Conservation (phyloP, 1,140 invertebrate genomes). For the Grapholita molesta region DNA sequence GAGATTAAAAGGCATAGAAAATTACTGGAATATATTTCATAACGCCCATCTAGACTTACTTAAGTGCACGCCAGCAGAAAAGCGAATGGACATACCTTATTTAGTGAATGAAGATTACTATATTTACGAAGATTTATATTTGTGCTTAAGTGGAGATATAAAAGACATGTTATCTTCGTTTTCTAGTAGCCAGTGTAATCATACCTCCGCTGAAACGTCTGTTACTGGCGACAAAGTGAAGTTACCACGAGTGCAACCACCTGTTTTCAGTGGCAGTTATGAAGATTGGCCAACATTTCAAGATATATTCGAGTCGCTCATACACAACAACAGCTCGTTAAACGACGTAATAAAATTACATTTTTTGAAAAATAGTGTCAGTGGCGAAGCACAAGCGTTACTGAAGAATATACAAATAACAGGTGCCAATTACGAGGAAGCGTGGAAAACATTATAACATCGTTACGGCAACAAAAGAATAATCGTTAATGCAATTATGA, state of each 20-base stretch:
- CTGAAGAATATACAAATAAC: background rate
- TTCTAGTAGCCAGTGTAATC: background rate
- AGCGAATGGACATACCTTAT: background rate
- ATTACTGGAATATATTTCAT: background rate
- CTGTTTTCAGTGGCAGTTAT: background rate
- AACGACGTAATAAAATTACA: background rate
- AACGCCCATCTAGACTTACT: background rate
- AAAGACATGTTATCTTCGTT: background rate
- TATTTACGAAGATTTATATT: background rate
- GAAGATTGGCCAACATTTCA: background rate
- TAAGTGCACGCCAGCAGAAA: background rate
- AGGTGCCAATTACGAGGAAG: background rate
- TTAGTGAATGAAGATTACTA: background rate
- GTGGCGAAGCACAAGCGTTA: background rate
- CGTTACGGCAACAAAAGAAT: constrained; percentile 1
- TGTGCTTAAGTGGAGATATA: background rate
- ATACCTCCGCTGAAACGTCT: too few species aligned
- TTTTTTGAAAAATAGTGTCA: background rate
- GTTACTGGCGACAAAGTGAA: background rate
- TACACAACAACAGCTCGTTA: background rate
- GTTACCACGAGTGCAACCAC: background rate
- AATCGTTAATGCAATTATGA: background rate
- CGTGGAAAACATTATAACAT: background rate
- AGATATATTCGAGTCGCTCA: background rate
- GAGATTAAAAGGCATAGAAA: background rate